Evolutionary conservation across 1,140 invertebrate genomes (phyloP).

Genomic region (Dreissena polymorpha): DNA sequence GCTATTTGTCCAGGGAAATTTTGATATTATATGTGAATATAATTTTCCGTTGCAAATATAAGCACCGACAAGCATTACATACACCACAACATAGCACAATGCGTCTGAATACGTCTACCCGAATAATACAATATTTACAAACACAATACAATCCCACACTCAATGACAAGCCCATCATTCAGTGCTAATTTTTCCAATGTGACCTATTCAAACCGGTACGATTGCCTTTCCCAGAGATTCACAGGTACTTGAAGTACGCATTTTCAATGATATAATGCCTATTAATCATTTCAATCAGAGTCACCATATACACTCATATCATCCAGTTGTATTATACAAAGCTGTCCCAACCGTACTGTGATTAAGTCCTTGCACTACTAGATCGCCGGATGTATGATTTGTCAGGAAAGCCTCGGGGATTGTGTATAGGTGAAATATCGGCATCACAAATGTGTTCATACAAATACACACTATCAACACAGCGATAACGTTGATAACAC

Average conservation of each 20-base stretch:
- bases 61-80: too few species aligned
- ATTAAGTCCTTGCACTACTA: background rate
- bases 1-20: too few species aligned
- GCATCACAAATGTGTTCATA: constrained; percentile 22
- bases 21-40: too few species aligned
- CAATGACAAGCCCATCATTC: too few species aligned
- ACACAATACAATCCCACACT: too few species aligned
- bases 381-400: constrained; percentile 1
- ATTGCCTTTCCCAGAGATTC: background rate
- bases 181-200: background rate
- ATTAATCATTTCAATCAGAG: background rate
- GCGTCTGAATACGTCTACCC: too few species aligned
- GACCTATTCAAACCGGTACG: background rate
- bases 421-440: constrained; percentile 39
- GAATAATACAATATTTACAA: too few species aligned
- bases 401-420: constrained; percentile 34
- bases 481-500: constrained; percentile 38
- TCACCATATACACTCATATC: background rate
- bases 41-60: too few species aligned
- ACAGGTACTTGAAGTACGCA: background rate
- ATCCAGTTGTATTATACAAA: constrained; percentile 13
- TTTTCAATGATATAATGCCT: background rate
- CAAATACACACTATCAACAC: constrained; percentile 32
- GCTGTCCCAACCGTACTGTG: background rate
- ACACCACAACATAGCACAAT: too few species aligned